Percentiles rank a stretch among this genome's conserved stretches.
Evolutionary conservation across 2,113 vertebrate genomes (phyloP).

Genomic region (Trichechus manatus): DNA sequence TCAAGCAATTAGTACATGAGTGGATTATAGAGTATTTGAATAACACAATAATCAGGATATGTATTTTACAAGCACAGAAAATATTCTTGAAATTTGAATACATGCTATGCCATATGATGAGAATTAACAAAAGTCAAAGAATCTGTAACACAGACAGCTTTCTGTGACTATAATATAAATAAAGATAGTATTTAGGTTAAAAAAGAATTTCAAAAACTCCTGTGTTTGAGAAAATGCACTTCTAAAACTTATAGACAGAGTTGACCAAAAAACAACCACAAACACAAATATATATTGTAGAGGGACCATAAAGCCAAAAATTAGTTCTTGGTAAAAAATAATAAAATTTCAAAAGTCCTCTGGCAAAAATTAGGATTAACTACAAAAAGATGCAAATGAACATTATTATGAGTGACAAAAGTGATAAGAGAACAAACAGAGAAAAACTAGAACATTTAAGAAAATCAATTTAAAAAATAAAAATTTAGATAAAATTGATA

Average conservation of each 20-base stretch:
- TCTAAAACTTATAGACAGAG: background rate
- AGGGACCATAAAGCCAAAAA: background rate
- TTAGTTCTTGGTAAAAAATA: background rate
- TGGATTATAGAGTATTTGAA: background rate
- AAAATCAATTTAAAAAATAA: background rate
- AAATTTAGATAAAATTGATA: background rate
- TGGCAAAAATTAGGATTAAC: background rate
- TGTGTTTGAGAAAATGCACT: background rate
- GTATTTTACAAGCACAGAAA: background rate
- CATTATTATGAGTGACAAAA: background rate
- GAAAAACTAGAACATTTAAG: conserved; percentile 2
- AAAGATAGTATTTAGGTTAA: background rate
- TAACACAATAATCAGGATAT: background rate
- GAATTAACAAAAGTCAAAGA: background rate
- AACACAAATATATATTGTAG: background rate
- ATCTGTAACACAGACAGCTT: background rate
- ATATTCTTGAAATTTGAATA: background rate
- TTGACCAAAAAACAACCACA: background rate
- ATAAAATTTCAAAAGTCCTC: background rate
- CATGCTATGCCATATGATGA: background rate
- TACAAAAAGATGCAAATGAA: background rate
- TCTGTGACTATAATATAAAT: background rate
- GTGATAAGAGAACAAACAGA: background rate
- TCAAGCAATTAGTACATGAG: background rate
- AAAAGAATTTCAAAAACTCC: background rate